These are phyloP conservation scores for Heliconius hortense DNA, from an alignment of 2,888 invertebrate genomes.

Conservation along the genomic window DNA sequence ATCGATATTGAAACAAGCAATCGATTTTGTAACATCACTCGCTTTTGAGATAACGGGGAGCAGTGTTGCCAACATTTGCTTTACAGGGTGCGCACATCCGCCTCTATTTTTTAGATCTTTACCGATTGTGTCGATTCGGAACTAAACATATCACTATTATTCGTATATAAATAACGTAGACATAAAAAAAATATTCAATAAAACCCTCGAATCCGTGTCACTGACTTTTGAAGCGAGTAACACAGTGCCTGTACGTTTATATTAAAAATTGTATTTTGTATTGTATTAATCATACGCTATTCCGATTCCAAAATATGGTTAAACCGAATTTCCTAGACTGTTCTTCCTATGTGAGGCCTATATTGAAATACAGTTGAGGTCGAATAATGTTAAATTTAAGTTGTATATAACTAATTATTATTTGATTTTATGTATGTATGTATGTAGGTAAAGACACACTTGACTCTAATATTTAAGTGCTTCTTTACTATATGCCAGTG, in stretches of 20 bases:
- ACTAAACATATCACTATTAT: slow-evolving; percentile 61
- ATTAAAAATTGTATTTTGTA: slow-evolving; percentile 38
- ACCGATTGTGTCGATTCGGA: slow-evolving; percentile 49
- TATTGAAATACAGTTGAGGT: slow-evolving; percentile 19
- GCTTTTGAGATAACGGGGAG: slow-evolving; percentile 18
- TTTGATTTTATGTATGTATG: slow-evolving; percentile 10
- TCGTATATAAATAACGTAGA: slow-evolving; percentile 45
- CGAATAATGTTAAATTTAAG: slow-evolving; percentile 16
- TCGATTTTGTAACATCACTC: slow-evolving; percentile 16
- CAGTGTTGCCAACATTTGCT: slow-evolving; percentile 39
- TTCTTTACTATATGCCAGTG: slow-evolving; percentile 52
- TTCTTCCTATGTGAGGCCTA: slow-evolving; percentile 40
- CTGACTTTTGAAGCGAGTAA: slow-evolving; percentile 38
- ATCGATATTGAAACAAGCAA: slow-evolving; percentile 11
- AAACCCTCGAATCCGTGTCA: slow-evolving; percentile 46
- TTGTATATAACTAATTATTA: slow-evolving; percentile 26
- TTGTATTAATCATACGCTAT: slow-evolving; percentile 31
- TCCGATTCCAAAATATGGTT: slow-evolving; percentile 30
- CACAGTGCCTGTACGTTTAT: slow-evolving; percentile 39
- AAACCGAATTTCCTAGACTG: slow-evolving; percentile 41
- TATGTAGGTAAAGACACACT: slow-evolving; percentile 54
- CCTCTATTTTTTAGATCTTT: slow-evolving; percentile 55
- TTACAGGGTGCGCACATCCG: slow-evolving; percentile 58
- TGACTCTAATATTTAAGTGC: slow-evolving; percentile 62
- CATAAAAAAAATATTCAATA: slow-evolving; percentile 44